Conservation (phyloP, 2,888 invertebrate genomes). For the Drosophila meridionalis region DNA sequence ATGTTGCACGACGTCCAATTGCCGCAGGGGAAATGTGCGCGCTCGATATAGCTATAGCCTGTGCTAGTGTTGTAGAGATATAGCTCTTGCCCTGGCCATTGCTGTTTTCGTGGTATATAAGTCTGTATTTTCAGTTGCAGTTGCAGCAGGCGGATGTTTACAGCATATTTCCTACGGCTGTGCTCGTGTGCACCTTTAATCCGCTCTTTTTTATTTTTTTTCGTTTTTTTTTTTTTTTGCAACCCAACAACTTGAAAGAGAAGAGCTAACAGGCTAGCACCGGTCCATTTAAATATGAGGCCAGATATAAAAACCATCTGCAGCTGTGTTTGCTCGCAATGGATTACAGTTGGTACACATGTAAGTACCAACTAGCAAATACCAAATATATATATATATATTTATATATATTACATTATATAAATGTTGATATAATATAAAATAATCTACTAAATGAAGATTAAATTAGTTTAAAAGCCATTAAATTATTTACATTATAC, state of each 20-base stretch:
- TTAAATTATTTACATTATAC: neutral
- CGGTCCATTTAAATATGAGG: conserved; percentile 74
- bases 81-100: conserved; percentile 50
- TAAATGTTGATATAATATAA: no score
- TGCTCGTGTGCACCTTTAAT: conserved; percentile 82
- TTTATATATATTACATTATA: no score
- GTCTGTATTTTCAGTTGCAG: conserved; percentile 82
- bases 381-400: no score
- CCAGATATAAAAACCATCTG: conserved; percentile 66
- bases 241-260: conserved; percentile 58
- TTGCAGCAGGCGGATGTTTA: conserved; percentile 84
- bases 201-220: conserved; percentile 68
- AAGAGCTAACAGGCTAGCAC: conserved; percentile 59
- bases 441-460: no score
- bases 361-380: conserved; percentile 1
- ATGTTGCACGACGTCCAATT: conserved; percentile 72
- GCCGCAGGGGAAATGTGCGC: conserved; percentile 79
- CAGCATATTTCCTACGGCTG: conserved; percentile 77
- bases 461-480: no score
- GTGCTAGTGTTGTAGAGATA: neutral
- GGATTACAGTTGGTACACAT: conserved; percentile 52
- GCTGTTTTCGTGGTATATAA: conserved; percentile 44
- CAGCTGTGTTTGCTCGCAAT: conserved; percentile 70
- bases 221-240: conserved; percentile 44
- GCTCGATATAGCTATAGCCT: conserved; percentile 56